A percentile compares a stretch with the other conserved stretches of the same genome.
phyloP scores from a whole-genome alignment of 2,797 vertebrate genomes.

The Chaenodraco wilsoni region DNA sequence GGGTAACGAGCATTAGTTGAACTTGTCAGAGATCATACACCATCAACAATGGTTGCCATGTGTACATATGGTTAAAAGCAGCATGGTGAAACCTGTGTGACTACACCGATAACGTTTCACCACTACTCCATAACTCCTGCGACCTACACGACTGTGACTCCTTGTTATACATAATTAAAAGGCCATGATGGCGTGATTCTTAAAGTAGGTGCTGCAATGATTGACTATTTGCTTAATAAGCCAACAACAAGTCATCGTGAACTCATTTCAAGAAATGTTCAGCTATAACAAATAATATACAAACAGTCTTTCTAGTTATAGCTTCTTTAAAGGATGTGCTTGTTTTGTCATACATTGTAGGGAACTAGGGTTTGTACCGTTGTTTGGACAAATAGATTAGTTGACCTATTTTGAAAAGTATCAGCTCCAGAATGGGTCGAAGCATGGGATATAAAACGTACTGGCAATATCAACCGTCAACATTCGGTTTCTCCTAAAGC shows the following conservation, averaged over 20 bases:
- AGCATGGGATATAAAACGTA: not conserved
- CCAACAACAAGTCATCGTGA: too few species aligned
- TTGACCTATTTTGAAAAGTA: too few species aligned
- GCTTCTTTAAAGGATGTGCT: not conserved
- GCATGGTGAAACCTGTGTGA: too few species aligned
- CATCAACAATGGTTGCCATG: not conserved
- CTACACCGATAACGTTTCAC: not conserved
- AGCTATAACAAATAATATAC: too few species aligned
- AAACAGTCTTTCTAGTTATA: not conserved
- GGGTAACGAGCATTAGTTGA: too few species aligned
- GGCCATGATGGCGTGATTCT: too few species aligned
- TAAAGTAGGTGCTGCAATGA: too few species aligned
- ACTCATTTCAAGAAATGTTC: too few species aligned
- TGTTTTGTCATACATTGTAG: too few species aligned
- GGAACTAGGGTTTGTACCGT: not conserved
- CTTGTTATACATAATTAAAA: not conserved
- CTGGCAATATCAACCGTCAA: not conserved
- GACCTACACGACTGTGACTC: not conserved
- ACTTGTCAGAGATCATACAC: not conserved
- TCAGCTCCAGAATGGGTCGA: not conserved
- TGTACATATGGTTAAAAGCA: too few species aligned
- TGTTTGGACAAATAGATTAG: not conserved
- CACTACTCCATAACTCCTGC: not conserved
- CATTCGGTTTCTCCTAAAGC: slow-evolving; percentile 12
- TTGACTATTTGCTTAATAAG: too few species aligned